These are phyloP conservation scores for Meloidogyne hapla DNA, from an alignment of 1,140 invertebrate genomes.

Conservation along the genomic window DNA sequence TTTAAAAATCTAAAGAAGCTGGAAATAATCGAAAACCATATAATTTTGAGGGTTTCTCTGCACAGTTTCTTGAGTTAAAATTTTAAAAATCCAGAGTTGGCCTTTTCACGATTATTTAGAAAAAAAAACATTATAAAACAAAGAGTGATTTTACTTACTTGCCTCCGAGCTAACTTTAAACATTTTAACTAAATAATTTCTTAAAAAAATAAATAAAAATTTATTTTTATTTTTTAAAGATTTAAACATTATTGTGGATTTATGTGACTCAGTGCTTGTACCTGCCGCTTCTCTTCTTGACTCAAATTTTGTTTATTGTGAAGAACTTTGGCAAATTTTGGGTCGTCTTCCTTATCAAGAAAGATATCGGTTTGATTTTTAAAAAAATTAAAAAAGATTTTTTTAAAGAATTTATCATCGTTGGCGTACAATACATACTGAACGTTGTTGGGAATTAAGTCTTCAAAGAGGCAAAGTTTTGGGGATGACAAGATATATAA, in stretches of 20 bases:
- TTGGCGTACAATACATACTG: constrained; percentile 87
- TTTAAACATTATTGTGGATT: constrained; percentile 71
- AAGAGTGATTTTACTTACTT: no score
- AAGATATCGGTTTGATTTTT: constrained; percentile 72
- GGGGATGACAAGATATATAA: constrained; percentile 89
- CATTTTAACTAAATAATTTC: no score
- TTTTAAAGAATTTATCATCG: constrained; percentile 75
- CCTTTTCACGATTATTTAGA: no score
- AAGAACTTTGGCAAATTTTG: constrained; percentile 89
- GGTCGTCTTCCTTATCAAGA: constrained; percentile 88
- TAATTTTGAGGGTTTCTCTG: no score
- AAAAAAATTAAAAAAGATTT: not conserved
- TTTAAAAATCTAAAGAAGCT: no score
- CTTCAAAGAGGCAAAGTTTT: constrained; percentile 79
- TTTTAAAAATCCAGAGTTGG: no score
- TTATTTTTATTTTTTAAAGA: constrained; percentile 36
- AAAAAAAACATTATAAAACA: no score
- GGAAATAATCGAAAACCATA: no score
- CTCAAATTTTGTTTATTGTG: constrained; percentile 88
- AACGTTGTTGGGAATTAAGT: constrained; percentile 77
- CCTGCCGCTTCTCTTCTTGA: constrained; percentile 86
- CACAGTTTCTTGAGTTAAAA: no score
- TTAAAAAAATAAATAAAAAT: not conserved
- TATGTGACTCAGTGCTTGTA: constrained; percentile 82
- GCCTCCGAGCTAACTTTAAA: no score